Evolutionary conservation across 2,797 vertebrate genomes (phyloP), one percentile per base, ranked within the genome.

Genomic region (Sciurus carolinensis): DNA sequence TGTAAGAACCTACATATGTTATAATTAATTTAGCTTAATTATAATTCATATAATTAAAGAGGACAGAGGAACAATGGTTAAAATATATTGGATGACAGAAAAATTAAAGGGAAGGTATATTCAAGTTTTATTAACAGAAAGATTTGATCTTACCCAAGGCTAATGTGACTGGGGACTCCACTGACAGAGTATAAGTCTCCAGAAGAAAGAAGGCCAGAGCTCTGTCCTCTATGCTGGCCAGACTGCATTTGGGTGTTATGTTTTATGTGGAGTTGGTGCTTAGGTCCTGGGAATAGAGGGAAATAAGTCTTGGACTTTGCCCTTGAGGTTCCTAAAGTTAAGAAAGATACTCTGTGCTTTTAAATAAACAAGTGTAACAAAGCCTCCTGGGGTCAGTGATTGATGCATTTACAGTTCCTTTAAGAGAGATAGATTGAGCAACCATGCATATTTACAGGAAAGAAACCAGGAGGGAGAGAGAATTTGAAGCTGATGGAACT

Each of bases 11-110:
- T 96, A 42, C 36, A 54, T 84, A 28, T 83, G n/a, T 95, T 87
- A 67, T 95, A 96, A 95, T 92, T 95, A 95, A 93, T 95, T 84
- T 95, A 87, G n/a, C 76, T 91, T 97, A 93, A 89, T 94, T 96
- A 88, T 91, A 84, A 84, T 90, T 87, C 39, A 83, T 72, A 67
- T 93, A 77, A 83, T 89, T 91, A 96, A 96, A 82, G 82, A 88
- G 88, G 73, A 71, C 64, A 92, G 82, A 93, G 28, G 75, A 95
- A 86, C 33, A 91, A 50, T 77, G 33, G 73, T 92, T 90, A 94
- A 94, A 92, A 88, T 93, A 71, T 50, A 24, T 87, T 92, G 12
- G 67, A 86, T 93, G 90, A 71, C 75, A 94, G 79, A 91, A 67
- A 50, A 86, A 75, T 62, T 90, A 39, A 66, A 81, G 83, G 75